Conservation (phyloP, 2,113 vertebrate species). For the Noctilio leporinus region DNA sequence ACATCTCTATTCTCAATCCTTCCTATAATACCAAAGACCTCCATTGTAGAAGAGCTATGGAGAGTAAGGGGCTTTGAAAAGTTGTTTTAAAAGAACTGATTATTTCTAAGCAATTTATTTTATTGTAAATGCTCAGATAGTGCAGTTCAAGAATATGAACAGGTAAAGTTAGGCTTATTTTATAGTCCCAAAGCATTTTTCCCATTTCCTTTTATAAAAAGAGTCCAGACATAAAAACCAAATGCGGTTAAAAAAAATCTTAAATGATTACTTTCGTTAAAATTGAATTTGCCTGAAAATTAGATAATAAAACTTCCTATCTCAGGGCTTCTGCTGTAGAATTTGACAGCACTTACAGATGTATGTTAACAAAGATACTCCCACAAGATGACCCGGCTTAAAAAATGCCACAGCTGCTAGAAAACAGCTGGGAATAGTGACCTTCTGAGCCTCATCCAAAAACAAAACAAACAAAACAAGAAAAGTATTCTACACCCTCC, state of each 20-base stretch:
- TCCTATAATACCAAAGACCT: neutral
- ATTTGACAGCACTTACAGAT: constrained; percentile 7
- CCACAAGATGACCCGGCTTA: neutral
- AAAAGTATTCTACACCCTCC: neutral
- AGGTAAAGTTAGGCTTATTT: constrained; percentile 20
- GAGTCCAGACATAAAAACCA: neutral
- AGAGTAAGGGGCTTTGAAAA: neutral
- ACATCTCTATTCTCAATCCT: neutral
- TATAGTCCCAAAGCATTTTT: constrained; percentile 25
- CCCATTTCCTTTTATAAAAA: constrained; percentile 38
- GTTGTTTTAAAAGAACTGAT: neutral
- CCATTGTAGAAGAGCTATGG: neutral
- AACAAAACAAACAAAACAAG: neutral
- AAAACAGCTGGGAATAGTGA: neutral
- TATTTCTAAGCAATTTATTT: neutral
- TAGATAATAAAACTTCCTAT: constrained; percentile 47
- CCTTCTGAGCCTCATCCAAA: neutral
- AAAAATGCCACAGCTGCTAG: neutral
- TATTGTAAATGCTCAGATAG: neutral
- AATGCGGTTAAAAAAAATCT: constrained; percentile 4
- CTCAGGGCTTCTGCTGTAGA: constrained; percentile 16
- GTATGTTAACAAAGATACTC: neutral
- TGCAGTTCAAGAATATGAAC: neutral
- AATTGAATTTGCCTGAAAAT: constrained; percentile 42
- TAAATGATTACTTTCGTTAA: constrained; percentile 55